Base-by-base conservation (phyloP, 2,888 invertebrate species). In the Leucozona laternaria region DNA sequence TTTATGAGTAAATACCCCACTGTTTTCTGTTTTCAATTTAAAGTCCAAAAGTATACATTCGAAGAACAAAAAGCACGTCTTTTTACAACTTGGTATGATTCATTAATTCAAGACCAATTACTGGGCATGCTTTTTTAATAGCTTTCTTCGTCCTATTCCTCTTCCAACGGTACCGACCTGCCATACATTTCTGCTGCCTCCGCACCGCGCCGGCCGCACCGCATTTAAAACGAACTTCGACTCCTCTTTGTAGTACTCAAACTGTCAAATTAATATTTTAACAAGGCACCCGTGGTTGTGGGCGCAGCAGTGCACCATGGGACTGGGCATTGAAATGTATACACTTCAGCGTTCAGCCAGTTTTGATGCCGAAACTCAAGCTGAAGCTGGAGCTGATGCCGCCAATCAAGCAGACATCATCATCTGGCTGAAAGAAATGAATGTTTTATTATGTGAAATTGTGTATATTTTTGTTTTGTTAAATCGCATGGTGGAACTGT, bases 401-500 rank as follows among this genome's bases (percentile, higher is more conserved):
- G 25, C 58, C 48, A 48, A 68, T 68, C 68, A 68, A 37, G 68
- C 68, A 37, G 25, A 68, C 68, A 68, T 68, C 68, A 40, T 68
- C 68, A 68, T 68, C 72, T 48, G 55, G 55, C 31, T 25, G 20
- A 58, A 48, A 37, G 57, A 48, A 37, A 58, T 70, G 40, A 70
- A 64, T 80, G 22, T 81, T 71, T 53, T 71, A 71, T 71, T 43
- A 55, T 43, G 31, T 45, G 34, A 55, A 40, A 34, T 77, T 72
- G 57, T 81, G 57, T 77, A 57, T 60, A 20, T 15, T 8, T 22
- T 22, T 37, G 40, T 37, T 72, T 68, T 68, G 2, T 40, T 53
- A 22, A 68, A 68, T 68, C 50, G 20, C 68, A 68, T 53, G n/a
- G 20, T 13, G 37, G 15, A 11, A 11, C 34, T 53, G 50, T 45